Conservation (phyloP, 2,888 invertebrate genomes). For the Biston betularia region DNA sequence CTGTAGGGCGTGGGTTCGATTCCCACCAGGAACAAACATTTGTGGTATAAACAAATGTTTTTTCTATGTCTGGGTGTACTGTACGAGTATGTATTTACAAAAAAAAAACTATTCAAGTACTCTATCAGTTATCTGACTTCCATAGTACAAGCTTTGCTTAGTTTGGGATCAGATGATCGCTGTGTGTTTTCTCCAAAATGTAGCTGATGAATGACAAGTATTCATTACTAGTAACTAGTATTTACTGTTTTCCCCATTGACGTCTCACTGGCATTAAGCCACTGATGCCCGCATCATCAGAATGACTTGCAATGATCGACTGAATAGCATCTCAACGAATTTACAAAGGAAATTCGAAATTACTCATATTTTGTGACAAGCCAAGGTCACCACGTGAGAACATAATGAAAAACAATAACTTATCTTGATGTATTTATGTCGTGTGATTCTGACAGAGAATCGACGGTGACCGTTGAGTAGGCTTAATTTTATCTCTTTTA, state of each 20-base stretch:
- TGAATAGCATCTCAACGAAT: conserved; percentile 34
- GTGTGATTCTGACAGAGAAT: conserved; percentile 11
- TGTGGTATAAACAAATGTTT: too few species aligned
- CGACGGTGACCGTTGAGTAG: not conserved
- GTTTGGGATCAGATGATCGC: too few species aligned
- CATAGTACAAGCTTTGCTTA: too few species aligned
- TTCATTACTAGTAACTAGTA: too few species aligned
- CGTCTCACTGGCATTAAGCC: conserved; percentile 51
- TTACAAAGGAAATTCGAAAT: conserved; percentile 9
- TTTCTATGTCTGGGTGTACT: too few species aligned
- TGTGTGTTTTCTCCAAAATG: not conserved
- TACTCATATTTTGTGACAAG: conserved; percentile 14
- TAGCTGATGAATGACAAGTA: not conserved
- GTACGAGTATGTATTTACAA: too few species aligned
- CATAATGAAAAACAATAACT: conserved; percentile 11
- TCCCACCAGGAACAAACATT: too few species aligned
- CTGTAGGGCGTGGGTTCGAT: too few species aligned
- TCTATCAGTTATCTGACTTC: too few species aligned
- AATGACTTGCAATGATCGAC: conserved; percentile 41
- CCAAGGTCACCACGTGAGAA: conserved; percentile 23
- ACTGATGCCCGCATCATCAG: conserved; percentile 35
- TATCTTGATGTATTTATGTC: conserved; percentile 25
- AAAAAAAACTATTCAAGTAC: too few species aligned
- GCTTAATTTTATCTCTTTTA: conserved; percentile 2
- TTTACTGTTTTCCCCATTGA: conserved; percentile 18